These are phyloP conservation scores for Tigriopus japonicus DNA, from an alignment of 1,140 invertebrate species.

Conservation along the genomic window DNA sequence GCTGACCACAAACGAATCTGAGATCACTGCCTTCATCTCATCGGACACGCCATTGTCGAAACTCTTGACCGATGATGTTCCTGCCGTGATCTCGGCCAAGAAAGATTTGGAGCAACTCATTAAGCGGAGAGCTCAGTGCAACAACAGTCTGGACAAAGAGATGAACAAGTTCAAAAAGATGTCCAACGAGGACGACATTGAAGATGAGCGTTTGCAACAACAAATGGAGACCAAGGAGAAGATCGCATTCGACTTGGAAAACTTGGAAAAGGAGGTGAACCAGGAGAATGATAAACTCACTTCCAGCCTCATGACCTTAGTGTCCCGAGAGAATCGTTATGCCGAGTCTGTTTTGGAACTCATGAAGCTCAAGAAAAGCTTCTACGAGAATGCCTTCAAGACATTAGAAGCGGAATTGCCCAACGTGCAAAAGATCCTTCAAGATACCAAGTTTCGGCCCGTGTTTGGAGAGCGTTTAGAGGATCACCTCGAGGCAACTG, in stretches of 20 bases:
- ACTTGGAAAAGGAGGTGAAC: slow-evolving; percentile 2
- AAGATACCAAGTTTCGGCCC: not conserved
- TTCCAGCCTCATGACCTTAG: not conserved
- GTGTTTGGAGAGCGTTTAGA: slow-evolving; percentile 5
- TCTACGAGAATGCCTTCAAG: slow-evolving; percentile 9
- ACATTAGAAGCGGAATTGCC: slow-evolving; percentile 5
- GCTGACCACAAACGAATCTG: not conserved
- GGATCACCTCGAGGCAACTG: not conserved
- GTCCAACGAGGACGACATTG: not conserved
- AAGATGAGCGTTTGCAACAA: not conserved
- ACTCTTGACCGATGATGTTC: slow-evolving; percentile 6
- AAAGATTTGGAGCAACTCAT: slow-evolving; percentile 3
- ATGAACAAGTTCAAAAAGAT: not conserved
- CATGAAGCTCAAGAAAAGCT: slow-evolving; percentile 5
- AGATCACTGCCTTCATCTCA: not conserved
- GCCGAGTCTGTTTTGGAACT: not conserved
- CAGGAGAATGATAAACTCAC: slow-evolving; percentile 5
- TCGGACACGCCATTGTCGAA: not conserved
- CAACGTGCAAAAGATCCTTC: not conserved
- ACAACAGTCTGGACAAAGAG: not conserved
- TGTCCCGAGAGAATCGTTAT: slow-evolving; percentile 10
- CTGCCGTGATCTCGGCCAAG: not conserved
- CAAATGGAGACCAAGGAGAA: slow-evolving; percentile 1
- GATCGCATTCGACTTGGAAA: not conserved
- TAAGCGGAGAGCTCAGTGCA: not conserved